Evolutionary conservation across 2,888 invertebrate species (phyloP).

Genomic region (Gonocerus acuteangulatus): DNA sequence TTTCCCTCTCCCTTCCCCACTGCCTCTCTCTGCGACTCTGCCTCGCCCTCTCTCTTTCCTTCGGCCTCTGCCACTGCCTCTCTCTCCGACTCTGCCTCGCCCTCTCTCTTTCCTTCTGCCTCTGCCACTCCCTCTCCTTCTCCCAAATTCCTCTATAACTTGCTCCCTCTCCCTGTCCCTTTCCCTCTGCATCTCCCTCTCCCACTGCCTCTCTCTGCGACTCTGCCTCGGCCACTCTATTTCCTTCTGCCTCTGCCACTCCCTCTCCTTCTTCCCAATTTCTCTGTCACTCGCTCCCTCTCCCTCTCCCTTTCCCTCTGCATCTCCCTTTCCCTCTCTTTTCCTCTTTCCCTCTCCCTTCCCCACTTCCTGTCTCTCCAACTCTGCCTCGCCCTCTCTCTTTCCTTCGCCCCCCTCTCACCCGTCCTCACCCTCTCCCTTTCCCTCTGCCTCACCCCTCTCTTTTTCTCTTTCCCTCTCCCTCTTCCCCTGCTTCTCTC

Average conservation of each 20-base stretch:
- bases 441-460: not conserved
- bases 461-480: not conserved
- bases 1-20: not conserved
- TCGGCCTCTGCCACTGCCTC: not conserved
- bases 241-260: not conserved
- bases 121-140: no score
- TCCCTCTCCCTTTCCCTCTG: not conserved
- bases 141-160: not conserved
- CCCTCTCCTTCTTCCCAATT: not conserved
- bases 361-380: not conserved
- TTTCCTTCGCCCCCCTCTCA: not conserved
- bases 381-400: not conserved
- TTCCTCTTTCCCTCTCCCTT: not conserved
- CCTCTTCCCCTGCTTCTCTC: not conserved
- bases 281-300: not conserved
- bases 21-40: not conserved
- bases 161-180: not conserved
- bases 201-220: not conserved
- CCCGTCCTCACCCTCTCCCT: not conserved
- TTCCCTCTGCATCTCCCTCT: not conserved
- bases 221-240: not conserved
- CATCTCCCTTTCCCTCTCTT: not conserved
- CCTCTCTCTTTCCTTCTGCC: not conserved
- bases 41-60: not conserved
- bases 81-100: not conserved